phyloP scores from a whole-genome alignment of 2,888 invertebrate species.

The Aphidius colemani region DNA sequence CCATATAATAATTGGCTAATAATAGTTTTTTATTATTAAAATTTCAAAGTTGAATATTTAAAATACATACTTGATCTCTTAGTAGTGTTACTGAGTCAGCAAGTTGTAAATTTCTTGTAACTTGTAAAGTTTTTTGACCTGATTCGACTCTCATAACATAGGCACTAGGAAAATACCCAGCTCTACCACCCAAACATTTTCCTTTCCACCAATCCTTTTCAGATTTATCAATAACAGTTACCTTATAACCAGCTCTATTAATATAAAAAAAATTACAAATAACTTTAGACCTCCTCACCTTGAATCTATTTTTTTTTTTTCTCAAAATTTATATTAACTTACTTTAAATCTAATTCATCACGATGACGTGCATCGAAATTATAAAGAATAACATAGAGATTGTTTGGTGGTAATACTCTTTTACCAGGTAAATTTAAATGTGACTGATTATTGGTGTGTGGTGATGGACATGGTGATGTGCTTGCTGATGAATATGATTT shows the following conservation, averaged over 20 bases:
- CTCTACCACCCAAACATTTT: constrained; percentile 83
- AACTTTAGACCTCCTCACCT: too few relatives aligned
- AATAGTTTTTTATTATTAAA: too few relatives aligned
- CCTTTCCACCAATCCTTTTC: constrained; percentile 99
- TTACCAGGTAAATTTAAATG: constrained; percentile 51
- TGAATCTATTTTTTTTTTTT: too few relatives aligned
- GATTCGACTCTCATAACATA: constrained; percentile 90
- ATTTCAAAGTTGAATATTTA: too few relatives aligned
- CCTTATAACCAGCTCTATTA: constrained; percentile 63
- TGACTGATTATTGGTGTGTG: constrained; percentile 63
- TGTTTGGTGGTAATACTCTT: constrained; percentile 76
- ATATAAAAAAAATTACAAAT: not conserved
- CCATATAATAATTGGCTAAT: too few relatives aligned
- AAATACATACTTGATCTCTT: constrained; percentile 52
- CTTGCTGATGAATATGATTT: constrained; percentile 91
- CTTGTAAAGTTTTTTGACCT: constrained; percentile 89
- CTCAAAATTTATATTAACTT: too few relatives aligned
- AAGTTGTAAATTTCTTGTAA: constrained; percentile 83
- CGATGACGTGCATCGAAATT: constrained; percentile 93
- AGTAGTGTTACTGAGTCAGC: constrained; percentile 66
- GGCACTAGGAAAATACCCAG: constrained; percentile 93
- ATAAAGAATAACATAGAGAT: constrained; percentile 91
- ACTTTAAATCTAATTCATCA: constrained; percentile 91
- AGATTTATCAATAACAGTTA: constrained; percentile 91
- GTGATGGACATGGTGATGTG: constrained; percentile 92